Evolutionary conservation across 1,140 invertebrate species (phyloP), one percentile per base, ranked within the genome.

Genomic region (Formica exsecta): DNA sequence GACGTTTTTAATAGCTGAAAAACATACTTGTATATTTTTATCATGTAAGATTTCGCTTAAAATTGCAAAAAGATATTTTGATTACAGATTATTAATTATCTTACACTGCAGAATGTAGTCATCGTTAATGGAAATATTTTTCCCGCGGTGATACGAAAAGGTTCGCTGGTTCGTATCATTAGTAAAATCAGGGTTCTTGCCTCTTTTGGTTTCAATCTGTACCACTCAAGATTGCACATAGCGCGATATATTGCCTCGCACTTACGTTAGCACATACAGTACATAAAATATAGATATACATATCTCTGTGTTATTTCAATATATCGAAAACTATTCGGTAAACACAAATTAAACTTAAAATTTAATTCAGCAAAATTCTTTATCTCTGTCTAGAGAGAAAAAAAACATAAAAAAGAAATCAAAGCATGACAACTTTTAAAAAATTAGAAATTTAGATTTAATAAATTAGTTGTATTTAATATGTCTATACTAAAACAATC

Each of bases 31-130:
- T 36, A 36, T 13, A 48, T 48, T 48, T 73, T 71, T 73, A 54
- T 7, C 32, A n/a, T 54, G 2, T 3, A 3, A 48, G 44, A 48
- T 16, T 48, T 48, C 13, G 44, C 44, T 48, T 48, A 3, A 48
- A 48, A 2, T 48, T 48, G 13, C 44, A 16, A 48, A 48, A 13
- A 16, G 13, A 48, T 48, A 48, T 48, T 48, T 13, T 16, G 0
- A 36, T 74, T 36, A 57, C 16, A 61, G 41, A 32, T 13, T 62
- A 48, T 44, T 48, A 65, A 29, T 77, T 8, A 32, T 65, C 75
- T 77, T 66, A 77, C 75, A 29, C 29, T 77, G 61, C 75, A 77
- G 44, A 77, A 77, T 32, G 75, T 77, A 3, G 59, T 48, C 75
- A 77, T 77, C 3, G 75, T 66, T 51, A 77, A 2, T 77, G 75